phyloP scores from a whole-genome alignment of 2,888 invertebrate species.

The Phasia obesa region DNA sequence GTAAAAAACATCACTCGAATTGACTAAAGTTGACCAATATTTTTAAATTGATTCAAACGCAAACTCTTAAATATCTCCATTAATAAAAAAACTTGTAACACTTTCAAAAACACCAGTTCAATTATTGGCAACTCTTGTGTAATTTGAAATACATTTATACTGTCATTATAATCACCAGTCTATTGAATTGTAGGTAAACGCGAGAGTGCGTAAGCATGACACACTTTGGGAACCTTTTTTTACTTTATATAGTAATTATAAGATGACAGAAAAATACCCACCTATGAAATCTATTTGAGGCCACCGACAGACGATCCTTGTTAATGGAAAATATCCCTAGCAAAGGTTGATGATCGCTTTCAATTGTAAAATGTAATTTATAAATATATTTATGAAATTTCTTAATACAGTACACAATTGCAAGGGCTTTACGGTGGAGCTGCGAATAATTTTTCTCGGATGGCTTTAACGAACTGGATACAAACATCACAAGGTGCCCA shows the following conservation, averaged over 20 bases:
- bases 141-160: conserved; percentile 54
- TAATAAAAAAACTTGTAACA: too few relatives aligned
- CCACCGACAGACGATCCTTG: conserved; percentile 51
- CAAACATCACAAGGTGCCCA: conserved; percentile 52
- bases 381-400: conserved; percentile 81
- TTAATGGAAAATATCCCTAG: conserved; percentile 47
- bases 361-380: conserved; percentile 71
- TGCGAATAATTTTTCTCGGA: conserved; percentile 74
- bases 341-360: conserved; percentile 68
- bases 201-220: conserved; percentile 71
- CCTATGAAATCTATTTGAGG: conserved; percentile 58
- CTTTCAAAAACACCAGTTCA: too few relatives aligned
- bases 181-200: conserved; percentile 56
- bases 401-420: conserved; percentile 78
- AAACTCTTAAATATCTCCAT: too few relatives aligned
- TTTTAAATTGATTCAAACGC: too few relatives aligned
- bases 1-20: too few relatives aligned
- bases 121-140: conserved; percentile 45
- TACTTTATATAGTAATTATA: conserved; percentile 57
- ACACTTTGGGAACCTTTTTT: conserved; percentile 53
- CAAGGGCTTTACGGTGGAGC: conserved; percentile 76
- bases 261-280: conserved; percentile 43
- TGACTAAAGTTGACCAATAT: too few relatives aligned
- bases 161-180: conserved; percentile 44
- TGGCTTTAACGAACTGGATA: conserved; percentile 4